Percentiles rank a stretch among this genome's conserved stretches.
Evolutionary conservation across 2,888 invertebrate species (phyloP).

Genomic region (Exocentrus adspersus): DNA sequence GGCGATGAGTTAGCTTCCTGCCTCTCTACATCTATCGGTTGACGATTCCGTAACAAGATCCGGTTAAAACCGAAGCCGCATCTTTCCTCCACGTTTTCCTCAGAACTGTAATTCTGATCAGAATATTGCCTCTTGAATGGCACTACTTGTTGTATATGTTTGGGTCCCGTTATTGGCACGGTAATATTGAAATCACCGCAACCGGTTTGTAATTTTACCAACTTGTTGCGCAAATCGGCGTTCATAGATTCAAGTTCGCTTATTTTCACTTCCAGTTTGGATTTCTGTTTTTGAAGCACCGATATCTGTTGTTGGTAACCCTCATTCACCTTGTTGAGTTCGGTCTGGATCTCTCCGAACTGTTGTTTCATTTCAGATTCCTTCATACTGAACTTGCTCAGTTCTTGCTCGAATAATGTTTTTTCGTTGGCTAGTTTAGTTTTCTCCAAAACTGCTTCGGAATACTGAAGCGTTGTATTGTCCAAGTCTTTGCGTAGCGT

Average conservation of each 20-base stretch:
- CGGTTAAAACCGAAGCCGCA: slow-evolving; percentile 21
- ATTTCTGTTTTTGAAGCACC: slow-evolving; percentile 62
- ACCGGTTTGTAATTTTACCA: slow-evolving; percentile 53
- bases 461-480: slow-evolving; percentile 77
- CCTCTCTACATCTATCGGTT: slow-evolving; percentile 53
- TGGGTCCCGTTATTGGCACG: slow-evolving; percentile 33
- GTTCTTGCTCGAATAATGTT: slow-evolving; percentile 72
- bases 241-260: slow-evolving; percentile 62
- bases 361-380: slow-evolving; percentile 63
- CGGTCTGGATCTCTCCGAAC: slow-evolving; percentile 53
- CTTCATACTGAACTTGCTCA: slow-evolving; percentile 68
- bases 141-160: slow-evolving; percentile 28
- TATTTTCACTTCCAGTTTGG: slow-evolving; percentile 62
- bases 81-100: slow-evolving; percentile 56
- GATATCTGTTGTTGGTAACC: slow-evolving; percentile 53
- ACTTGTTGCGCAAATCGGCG: slow-evolving; percentile 58
- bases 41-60: slow-evolving; percentile 21
- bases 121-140: slow-evolving; percentile 52
- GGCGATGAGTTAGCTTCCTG: slow-evolving; percentile 73
- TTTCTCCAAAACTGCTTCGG: slow-evolving; percentile 78
- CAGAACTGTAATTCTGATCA: slow-evolving; percentile 64
- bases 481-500: slow-evolving; percentile 74
- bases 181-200: slow-evolving; percentile 40
- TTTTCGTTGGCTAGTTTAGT: slow-evolving; percentile 79
- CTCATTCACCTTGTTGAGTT: slow-evolving; percentile 53